These are phyloP conservation scores for Altica lythri DNA, from an alignment of 2,888 invertebrate genomes.

Conservation along the genomic window DNA sequence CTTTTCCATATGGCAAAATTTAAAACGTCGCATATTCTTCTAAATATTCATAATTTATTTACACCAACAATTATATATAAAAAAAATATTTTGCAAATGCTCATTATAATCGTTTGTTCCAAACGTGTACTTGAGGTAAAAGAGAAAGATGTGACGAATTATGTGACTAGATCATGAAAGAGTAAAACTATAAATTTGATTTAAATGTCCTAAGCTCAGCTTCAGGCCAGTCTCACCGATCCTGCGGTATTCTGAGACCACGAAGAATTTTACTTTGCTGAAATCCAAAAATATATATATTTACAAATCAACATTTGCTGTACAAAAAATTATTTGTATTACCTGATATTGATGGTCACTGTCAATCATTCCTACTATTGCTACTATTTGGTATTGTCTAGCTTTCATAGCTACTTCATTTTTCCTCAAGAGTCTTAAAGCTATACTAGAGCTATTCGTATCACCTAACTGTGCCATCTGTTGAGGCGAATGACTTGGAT, in stretches of 20 bases:
- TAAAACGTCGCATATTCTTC: conserved; percentile 6
- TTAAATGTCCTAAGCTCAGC: conserved; percentile 28
- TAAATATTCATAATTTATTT: conserved; percentile 4
- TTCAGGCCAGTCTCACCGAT: conserved; percentile 61
- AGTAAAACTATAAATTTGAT: conserved; percentile 31
- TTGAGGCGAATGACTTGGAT: conserved; percentile 82
- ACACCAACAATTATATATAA: not conserved
- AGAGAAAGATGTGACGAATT: conserved; percentile 48
- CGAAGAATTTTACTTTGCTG: conserved; percentile 80
- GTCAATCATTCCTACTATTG: conserved; percentile 74
- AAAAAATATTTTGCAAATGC: conserved; percentile 9
- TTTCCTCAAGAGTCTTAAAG: conserved; percentile 72
- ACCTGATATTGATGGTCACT: conserved; percentile 78
- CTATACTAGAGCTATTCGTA: conserved; percentile 63
- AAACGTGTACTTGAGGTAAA: conserved; percentile 46
- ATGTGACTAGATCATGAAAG: conserved; percentile 32
- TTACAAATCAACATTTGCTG: not conserved
- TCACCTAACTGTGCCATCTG: conserved; percentile 73
- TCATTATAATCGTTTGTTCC: too few species aligned
- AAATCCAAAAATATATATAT: conserved; percentile 43
- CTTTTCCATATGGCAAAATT: conserved; percentile 8
- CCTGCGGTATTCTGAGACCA: conserved; percentile 75
- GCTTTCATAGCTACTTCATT: conserved; percentile 79
- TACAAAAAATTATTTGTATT: conserved; percentile 39
- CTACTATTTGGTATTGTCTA: conserved; percentile 85